These are phyloP conservation scores for Rhaphigaster nebulosa DNA, from an alignment of 2,888 invertebrate species.

Conservation along the genomic window DNA sequence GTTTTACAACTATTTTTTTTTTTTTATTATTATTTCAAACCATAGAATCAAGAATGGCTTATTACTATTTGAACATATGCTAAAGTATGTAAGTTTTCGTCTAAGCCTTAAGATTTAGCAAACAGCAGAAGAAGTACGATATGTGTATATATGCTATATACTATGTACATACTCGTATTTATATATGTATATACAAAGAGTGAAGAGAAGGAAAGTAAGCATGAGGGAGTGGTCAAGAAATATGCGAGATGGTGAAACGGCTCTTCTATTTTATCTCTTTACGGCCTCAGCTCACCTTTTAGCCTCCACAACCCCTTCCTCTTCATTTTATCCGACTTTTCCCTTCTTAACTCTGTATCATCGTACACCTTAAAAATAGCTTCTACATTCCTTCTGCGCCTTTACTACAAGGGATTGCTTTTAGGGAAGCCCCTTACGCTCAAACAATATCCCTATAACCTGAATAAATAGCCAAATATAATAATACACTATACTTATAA, in stretches of 20 bases:
- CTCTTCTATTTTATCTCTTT: slow-evolving; percentile 49
- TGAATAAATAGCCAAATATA: not conserved
- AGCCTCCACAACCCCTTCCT: slow-evolving; percentile 6
- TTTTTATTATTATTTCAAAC: no score
- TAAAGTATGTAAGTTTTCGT: no score
- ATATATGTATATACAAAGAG: not conserved
- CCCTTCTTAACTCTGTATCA: slow-evolving; percentile 39
- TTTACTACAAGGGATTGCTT: slow-evolving; percentile 16
- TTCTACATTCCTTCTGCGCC: slow-evolving; percentile 13
- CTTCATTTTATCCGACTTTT: slow-evolving; percentile 37
- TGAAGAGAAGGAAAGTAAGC: not conserved
- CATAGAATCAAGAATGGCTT: no score
- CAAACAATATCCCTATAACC: not conserved
- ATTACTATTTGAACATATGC: no score
- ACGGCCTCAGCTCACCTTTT: slow-evolving; percentile 25
- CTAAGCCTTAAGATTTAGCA: no score
- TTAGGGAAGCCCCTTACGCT: not conserved
- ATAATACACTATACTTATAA: no score
- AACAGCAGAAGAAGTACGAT: no score
- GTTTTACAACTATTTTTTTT: no score
- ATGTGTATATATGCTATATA: no score
- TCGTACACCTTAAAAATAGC: slow-evolving; percentile 25
- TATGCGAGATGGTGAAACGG: slow-evolving; percentile 43
- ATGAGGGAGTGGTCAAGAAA: slow-evolving; percentile 12
- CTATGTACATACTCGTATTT: no score